Evolutionary conservation across 2,888 invertebrate genomes (phyloP), one percentile per base, ranked within the genome.

Genomic region (Sarcophaga carnaria): DNA sequence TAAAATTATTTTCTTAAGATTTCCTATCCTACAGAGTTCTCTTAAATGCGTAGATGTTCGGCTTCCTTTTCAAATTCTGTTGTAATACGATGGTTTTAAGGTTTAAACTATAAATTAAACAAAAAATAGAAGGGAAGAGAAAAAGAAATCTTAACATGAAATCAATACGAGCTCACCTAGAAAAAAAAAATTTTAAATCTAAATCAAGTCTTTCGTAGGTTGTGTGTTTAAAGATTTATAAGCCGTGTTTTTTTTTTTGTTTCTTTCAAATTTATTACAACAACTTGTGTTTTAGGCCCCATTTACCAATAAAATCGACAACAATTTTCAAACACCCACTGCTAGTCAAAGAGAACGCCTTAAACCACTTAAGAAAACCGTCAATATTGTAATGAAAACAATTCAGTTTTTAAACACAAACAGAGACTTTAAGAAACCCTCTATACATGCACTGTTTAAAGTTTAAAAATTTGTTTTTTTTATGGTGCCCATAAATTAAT

Each of bases 261-360:
- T 37, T 6, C 37, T 10, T 37, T 82, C 70, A 75, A 64, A 64
- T 77, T 66, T 75, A 72, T 75, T 71, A 80, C 70, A 86, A 75
- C 79, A 80, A 72, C 80, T 77, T 76, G 66, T 80, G 70, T 78
- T 84, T 81, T 49, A 63, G 71, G 84, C 81, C 86, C 2, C 78
- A 86, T 86, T 17, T 37, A 37, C 37, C 54, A 54, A 54, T 54
- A 54, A 54, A 67, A 83, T 25, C 27, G 80, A 63, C 71, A 76
- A 64, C 25, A 82, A 76, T 76, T 45, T 71, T 60, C 5, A 11
- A 69, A 87, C 87, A 84, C 87, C 87, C 87, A 87, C 87, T 80
- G 37, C 54, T 25, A 54, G 4, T 1, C 27, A 69, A 72, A 75
- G 63, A 81, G 17, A 81, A 87, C 84, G 81, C 79, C 84, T 87